Percentiles rank a stretch among this genome's conserved stretches.
Conservation (phyloP, 1,140 invertebrate genomes). For the Brachionus angularis region DNA sequence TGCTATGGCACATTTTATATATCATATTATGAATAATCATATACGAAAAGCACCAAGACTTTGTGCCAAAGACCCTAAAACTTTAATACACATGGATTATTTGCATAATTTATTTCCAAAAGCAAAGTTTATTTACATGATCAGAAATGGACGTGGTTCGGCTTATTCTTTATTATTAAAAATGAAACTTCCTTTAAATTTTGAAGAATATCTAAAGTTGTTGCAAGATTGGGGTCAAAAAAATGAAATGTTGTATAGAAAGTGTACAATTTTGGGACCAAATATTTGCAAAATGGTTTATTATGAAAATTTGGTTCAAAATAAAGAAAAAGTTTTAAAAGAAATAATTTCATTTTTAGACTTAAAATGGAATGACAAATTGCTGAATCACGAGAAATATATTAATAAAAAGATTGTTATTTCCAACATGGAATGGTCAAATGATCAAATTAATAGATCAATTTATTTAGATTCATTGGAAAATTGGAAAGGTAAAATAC, state of each 20-base stretch:
- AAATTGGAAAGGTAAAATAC: conserved; percentile 91
- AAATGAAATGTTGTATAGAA: conserved; percentile 84
- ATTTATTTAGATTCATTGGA: conserved; percentile 92
- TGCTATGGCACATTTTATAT: conserved; percentile 89
- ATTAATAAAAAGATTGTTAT: conserved; percentile 86
- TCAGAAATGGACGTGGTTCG: conserved; percentile 90
- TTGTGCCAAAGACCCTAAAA: conserved; percentile 98
- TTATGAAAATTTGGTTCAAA: conserved; percentile 93
- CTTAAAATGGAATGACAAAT: conserved; percentile 88
- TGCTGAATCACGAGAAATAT: conserved; percentile 91
- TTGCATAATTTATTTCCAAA: conserved; percentile 64
- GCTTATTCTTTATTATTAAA: conserved; percentile 89
- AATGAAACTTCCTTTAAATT: conserved; percentile 95
- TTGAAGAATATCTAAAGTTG: conserved; percentile 84
- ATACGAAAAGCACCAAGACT: conserved; percentile 80
- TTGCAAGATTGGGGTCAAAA: conserved; percentile 91
- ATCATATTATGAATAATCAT: conserved; percentile 74
- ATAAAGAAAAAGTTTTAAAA: conserved; percentile 81
- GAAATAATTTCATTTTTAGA: conserved; percentile 83
- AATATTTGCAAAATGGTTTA: conserved; percentile 79
- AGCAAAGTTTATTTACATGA: conserved; percentile 94
- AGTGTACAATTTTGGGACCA: conserved; percentile 82
- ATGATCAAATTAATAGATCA: conserved; percentile 96
- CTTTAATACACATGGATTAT: conserved; percentile 87
- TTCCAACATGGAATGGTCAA: conserved; percentile 87